These are phyloP conservation scores for Strigamia transsilvanica DNA, from an alignment of 2,888 invertebrate genomes.

Conservation along the genomic window DNA sequence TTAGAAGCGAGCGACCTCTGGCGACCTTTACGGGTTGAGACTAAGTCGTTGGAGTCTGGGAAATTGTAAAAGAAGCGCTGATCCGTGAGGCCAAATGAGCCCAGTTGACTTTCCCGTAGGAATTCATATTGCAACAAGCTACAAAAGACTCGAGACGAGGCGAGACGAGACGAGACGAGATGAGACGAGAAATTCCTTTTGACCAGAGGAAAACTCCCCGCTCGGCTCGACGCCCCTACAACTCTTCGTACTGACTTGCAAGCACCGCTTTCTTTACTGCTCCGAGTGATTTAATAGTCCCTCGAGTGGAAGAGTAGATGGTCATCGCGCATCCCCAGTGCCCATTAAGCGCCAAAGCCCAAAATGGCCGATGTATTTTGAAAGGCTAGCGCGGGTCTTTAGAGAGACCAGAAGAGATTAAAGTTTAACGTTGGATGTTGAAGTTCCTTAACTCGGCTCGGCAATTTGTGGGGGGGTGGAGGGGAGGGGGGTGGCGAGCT, in stretches of 20 bases:
- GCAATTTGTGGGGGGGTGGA: background rate
- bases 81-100: constrained; percentile 2
- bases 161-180: no score
- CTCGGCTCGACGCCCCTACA: background rate
- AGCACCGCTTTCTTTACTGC: constrained; percentile 10
- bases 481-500: background rate
- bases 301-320: constrained; percentile 13
- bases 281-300: constrained; percentile 10
- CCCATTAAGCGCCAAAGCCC: constrained; percentile 20
- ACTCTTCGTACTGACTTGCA: background rate
- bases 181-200: no score
- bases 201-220: background rate
- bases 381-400: background rate
- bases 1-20: background rate
- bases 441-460: background rate
- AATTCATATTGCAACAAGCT: background rate
- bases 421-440: background rate
- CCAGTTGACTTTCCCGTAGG: constrained; percentile 9
- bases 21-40: background rate
- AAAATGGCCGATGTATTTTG: constrained; percentile 14
- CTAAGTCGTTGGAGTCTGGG: background rate
- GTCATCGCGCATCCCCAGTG: constrained; percentile 15
- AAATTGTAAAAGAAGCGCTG: background rate
- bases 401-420: background rate
- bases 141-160: background rate